phyloP scores from a whole-genome alignment of 2,113 vertebrate genomes.

The Pholis gunnellus region DNA sequence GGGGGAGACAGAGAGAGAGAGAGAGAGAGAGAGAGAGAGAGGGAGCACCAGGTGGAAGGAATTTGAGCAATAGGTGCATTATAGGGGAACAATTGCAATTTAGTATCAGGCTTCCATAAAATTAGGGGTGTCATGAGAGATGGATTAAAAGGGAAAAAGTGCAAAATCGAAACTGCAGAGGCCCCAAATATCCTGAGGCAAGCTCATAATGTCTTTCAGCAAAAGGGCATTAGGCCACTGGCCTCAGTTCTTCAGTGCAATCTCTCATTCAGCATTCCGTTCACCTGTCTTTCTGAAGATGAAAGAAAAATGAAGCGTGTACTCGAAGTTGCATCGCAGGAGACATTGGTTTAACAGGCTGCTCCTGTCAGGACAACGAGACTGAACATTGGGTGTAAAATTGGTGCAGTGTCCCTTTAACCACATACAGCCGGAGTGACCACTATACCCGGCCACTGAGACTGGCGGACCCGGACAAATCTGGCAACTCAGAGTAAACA shows the following conservation, averaged over 20 bases:
- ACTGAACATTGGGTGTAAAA: neutral
- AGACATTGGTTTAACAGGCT: neutral
- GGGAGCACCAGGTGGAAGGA: neutral
- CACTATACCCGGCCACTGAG: neutral
- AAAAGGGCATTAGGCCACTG: neutral
- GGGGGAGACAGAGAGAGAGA: neutral
- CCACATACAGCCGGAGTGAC: neutral
- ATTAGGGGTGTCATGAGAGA: neutral
- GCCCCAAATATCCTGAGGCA: neutral
- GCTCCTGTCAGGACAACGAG: neutral
- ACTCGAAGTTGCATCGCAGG: too few species aligned
- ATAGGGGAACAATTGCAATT: neutral
- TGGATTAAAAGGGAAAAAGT: neutral
- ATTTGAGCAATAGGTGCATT: neutral
- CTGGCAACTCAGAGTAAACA: neutral
- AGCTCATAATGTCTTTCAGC: neutral
- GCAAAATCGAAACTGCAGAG: neutral
- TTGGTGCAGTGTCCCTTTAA: neutral
- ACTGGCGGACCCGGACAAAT: neutral
- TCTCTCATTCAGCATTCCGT: neutral
- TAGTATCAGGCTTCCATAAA: neutral
- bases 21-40: neutral
- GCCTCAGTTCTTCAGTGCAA: neutral
- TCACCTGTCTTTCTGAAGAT: neutral
- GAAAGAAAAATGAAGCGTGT: neutral